phyloP scores from a whole-genome alignment of 2,797 vertebrate species.

The Loris lydekkerianus region DNA sequence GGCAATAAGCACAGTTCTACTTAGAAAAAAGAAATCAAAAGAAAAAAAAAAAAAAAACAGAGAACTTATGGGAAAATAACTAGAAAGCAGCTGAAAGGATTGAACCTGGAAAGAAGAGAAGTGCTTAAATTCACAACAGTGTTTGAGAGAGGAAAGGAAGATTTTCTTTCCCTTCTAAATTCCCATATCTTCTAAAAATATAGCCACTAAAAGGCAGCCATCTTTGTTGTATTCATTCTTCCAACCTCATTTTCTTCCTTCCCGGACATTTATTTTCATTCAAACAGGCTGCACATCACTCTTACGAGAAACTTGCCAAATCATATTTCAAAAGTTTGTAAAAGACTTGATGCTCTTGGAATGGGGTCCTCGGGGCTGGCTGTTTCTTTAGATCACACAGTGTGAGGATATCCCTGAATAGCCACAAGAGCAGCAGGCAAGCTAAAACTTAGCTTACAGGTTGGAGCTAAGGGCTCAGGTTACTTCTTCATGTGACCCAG shows the following conservation, averaged over 20 bases:
- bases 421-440: background rate
- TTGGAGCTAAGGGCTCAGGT: slow-evolving; percentile 50
- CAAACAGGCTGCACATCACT: slow-evolving; percentile 5
- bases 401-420: background rate
- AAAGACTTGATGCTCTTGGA: background rate
- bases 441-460: slow-evolving; percentile 7
- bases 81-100: slow-evolving; percentile 39
- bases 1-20: background rate
- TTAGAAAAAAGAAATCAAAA: slow-evolving; percentile 56
- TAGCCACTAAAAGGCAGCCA: background rate
- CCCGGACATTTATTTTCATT: slow-evolving; percentile 51
- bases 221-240: background rate
- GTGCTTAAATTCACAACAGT: background rate
- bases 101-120: slow-evolving; percentile 12
- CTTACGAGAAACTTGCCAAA: background rate
- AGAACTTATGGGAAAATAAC: slow-evolving; percentile 43
- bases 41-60: slow-evolving; percentile 25
- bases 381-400: background rate
- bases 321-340: slow-evolving; percentile 16
- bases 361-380: background rate
- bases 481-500: slow-evolving; percentile 65
- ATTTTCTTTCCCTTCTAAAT: background rate
- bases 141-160: background rate
- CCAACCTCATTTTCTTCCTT: background rate
- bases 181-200: background rate